Conservation (phyloP, 2,113 vertebrate genomes). For the Isichthys henryi region DNA sequence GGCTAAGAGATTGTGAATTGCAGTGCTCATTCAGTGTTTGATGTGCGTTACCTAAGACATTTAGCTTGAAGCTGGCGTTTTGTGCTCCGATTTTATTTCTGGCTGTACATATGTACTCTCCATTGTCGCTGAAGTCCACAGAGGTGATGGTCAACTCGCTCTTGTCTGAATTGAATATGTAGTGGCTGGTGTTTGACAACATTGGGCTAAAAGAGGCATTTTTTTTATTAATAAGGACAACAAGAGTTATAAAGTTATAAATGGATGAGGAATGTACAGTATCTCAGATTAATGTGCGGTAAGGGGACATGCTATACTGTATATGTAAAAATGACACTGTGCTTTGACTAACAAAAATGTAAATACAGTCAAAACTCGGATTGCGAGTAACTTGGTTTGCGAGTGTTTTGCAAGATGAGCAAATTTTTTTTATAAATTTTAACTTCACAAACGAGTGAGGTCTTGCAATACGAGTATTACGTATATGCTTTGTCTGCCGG, state of each 20-base stretch:
- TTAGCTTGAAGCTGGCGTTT: conserved; percentile 34
- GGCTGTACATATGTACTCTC: conserved; percentile 52
- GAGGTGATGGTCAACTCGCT: conserved; percentile 51
- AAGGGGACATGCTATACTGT: neutral
- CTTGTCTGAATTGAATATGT: conserved; percentile 56
- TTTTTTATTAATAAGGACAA: neutral
- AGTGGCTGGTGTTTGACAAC: conserved; percentile 34
- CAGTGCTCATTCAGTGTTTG: neutral
- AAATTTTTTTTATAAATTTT: no score
- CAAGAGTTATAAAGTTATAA: neutral
- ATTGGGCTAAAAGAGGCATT: conserved; percentile 39
- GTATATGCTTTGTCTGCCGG: no score
- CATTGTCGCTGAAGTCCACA: conserved; percentile 42
- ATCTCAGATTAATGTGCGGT: neutral
- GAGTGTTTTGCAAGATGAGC: no score
- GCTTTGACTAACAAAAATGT: conserved; percentile 9
- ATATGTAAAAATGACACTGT: neutral
- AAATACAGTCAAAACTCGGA: neutral
- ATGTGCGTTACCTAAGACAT: conserved; percentile 48
- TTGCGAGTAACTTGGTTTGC: no score
- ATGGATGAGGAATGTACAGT: neutral
- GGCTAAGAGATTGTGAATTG: neutral
- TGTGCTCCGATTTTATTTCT: conserved; percentile 51
- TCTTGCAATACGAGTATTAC: no score
- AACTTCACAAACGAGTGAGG: no score